Conservation (phyloP, 1,140 invertebrate species). For the Battus philenor region DNA sequence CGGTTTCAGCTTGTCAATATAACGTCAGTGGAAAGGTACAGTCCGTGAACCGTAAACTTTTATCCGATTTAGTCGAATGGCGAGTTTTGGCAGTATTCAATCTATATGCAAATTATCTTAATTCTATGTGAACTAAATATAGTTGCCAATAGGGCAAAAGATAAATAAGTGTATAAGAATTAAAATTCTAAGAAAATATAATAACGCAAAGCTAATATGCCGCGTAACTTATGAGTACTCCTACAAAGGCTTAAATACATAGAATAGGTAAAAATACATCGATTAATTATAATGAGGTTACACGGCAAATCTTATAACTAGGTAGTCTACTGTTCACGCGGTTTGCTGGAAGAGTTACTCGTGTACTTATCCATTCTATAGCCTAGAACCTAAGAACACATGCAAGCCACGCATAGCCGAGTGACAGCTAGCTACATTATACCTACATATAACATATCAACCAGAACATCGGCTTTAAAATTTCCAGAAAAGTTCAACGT, state of each 20-base stretch:
- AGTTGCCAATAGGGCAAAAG: constrained; percentile 1
- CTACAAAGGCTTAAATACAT: constrained; percentile 9
- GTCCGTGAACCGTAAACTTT: not conserved
- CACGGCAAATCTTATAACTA: constrained; percentile 3
- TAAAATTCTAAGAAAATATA: not conserved
- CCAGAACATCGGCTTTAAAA: constrained; percentile 5
- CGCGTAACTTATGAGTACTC: constrained; percentile 9
- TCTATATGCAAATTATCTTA: too few species aligned
- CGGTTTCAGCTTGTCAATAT: too few species aligned
- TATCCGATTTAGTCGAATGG: not conserved
- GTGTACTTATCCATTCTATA: not conserved
- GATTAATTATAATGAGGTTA: constrained; percentile 10
- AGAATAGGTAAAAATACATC: not conserved
- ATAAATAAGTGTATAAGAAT: constrained; percentile 1
- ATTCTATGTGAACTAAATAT: not conserved
- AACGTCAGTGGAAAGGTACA: too few species aligned
- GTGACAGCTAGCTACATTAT: constrained; percentile 3
- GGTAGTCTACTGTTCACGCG: not conserved
- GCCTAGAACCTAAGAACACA: constrained; percentile 10
- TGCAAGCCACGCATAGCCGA: constrained; percentile 8
- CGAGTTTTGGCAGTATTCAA: not conserved
- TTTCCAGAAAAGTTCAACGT: constrained; percentile 5
- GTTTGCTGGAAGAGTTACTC: not conserved
- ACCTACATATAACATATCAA: constrained; percentile 1
- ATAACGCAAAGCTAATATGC: constrained; percentile 1